phyloP scores from a whole-genome alignment of 2,113 vertebrate species.

The Tachysurus vachellii region DNA sequence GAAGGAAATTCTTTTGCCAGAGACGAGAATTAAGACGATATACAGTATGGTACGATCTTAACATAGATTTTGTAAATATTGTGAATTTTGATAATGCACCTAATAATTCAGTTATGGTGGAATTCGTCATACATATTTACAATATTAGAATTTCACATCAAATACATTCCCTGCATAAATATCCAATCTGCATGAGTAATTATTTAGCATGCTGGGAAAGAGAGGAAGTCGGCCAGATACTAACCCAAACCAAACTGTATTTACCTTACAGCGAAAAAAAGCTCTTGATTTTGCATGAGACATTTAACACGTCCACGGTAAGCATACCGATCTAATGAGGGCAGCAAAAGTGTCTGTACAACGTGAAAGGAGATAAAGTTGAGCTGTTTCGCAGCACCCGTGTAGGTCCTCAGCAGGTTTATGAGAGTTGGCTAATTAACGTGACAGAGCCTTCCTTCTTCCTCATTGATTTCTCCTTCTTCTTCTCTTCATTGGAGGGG shows the following conservation, averaged over 20 bases:
- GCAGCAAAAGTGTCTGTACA: not conserved
- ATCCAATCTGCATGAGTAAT: conserved; percentile 38
- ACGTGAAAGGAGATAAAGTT: not conserved
- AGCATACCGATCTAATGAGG: conserved; percentile 16
- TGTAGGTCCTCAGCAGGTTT: conserved; percentile 30
- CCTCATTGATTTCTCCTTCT: conserved; percentile 50
- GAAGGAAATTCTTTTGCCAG: too few species aligned
- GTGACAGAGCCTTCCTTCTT: conserved; percentile 37
- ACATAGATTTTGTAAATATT: too few species aligned
- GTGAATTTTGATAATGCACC: too few species aligned
- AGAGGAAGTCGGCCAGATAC: conserved; percentile 28
- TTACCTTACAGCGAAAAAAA: conserved; percentile 12
- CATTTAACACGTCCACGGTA: not conserved
- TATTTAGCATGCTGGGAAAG: conserved; percentile 1
- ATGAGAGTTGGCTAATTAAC: conserved; percentile 54
- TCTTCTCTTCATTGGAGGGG: conserved; percentile 36
- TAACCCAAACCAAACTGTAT: conserved; percentile 4
- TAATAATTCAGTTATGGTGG: not conserved
- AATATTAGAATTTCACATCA: conserved; percentile 34
- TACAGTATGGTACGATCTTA: too few species aligned
- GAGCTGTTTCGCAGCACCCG: conserved; percentile 8
- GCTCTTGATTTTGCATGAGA: conserved; percentile 16
- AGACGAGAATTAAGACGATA: too few species aligned
- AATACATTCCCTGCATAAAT: conserved; percentile 35
- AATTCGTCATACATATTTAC: conserved; percentile 15